These are phyloP conservation scores for Atlantisia rogersi DNA, from an alignment of 2,113 vertebrate genomes.

Conservation along the genomic window DNA sequence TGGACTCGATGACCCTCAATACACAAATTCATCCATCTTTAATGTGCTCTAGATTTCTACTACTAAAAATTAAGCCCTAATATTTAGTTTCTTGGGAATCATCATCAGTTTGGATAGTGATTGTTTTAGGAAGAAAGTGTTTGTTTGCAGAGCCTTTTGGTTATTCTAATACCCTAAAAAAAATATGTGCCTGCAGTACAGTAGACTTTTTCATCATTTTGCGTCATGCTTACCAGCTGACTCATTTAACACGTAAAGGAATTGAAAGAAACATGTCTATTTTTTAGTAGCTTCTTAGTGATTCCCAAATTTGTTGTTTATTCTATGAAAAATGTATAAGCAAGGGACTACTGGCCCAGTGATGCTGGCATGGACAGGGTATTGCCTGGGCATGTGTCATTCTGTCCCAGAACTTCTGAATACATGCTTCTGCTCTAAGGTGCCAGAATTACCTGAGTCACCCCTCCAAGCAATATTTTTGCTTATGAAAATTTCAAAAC, in stretches of 20 bases:
- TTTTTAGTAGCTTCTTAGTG: background rate
- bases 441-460: background rate
- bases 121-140: background rate
- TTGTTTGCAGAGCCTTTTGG: background rate
- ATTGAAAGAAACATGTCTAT: background rate
- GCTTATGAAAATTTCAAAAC: background rate
- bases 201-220: background rate
- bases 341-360: background rate
- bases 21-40: background rate
- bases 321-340: background rate
- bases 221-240: background rate
- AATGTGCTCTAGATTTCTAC: background rate
- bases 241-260: background rate
- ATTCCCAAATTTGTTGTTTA: background rate
- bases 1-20: background rate
- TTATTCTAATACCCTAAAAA: background rate
- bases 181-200: background rate
- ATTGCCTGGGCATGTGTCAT: background rate
- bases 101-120: background rate
- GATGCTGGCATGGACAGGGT: fast-evolving
- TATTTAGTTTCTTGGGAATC: slow-evolving; percentile 6
- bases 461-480: background rate
- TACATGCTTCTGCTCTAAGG: background rate
- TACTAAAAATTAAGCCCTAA: slow-evolving; percentile 9
- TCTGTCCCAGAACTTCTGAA: background rate